Percentiles rank a stretch among this genome's conserved stretches.
Evolutionary conservation across 2,888 invertebrate genomes (phyloP).

Genomic region (Shargacucullia verbasci): DNA sequence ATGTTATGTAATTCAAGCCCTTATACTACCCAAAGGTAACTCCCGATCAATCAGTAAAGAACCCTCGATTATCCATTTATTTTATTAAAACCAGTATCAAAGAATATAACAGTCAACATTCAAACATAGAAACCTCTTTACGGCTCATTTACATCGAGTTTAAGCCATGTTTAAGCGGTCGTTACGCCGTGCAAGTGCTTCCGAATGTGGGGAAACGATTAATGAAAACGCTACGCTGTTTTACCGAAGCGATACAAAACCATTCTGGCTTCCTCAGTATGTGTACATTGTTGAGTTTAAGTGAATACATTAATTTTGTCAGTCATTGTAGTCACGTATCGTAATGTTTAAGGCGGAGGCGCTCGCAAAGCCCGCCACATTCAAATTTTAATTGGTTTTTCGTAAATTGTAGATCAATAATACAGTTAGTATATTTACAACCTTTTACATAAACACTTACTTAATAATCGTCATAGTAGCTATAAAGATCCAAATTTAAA

Average conservation of each 20-base stretch:
- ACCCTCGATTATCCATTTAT: slow-evolving; percentile 21
- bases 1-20: too few relatives aligned
- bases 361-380: too few relatives aligned
- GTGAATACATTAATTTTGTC: slow-evolving; percentile 26
- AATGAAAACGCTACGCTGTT: slow-evolving; percentile 48
- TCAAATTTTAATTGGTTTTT: too few relatives aligned
- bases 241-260: slow-evolving; percentile 39
- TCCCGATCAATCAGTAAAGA: too few relatives aligned
- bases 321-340: background rate
- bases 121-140: slow-evolving; percentile 42
- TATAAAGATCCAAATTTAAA: too few relatives aligned
- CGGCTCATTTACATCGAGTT: slow-evolving; percentile 46
- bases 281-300: slow-evolving; percentile 19
- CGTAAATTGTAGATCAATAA: too few relatives aligned
- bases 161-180: slow-evolving; percentile 44
- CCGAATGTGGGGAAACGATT: slow-evolving; percentile 48
- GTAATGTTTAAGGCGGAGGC: background rate
- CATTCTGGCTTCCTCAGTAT: slow-evolving; percentile 28
- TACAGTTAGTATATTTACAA: too few relatives aligned
- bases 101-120: slow-evolving; percentile 17
- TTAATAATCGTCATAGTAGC: too few relatives aligned
- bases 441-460: too few relatives aligned
- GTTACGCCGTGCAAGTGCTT: slow-evolving; percentile 30
- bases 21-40: too few relatives aligned
- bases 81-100: slow-evolving; percentile 12